These are phyloP conservation scores for Apolygus lucorum DNA, from an alignment of 1,140 invertebrate genomes.

Conservation along the genomic window DNA sequence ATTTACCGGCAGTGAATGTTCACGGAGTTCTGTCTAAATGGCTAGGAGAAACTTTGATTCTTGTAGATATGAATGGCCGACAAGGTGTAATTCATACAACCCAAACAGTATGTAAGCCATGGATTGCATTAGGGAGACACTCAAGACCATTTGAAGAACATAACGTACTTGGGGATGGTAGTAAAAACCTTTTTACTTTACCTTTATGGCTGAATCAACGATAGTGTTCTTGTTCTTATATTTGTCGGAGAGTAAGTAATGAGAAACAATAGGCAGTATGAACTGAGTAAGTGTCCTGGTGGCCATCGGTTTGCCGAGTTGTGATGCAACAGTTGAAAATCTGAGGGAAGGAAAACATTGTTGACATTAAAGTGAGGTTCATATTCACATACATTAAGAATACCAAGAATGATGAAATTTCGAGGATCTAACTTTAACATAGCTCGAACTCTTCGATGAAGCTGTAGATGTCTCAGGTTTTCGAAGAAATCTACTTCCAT, in stretches of 20 bases:
- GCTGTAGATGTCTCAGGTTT: conserved; percentile 79
- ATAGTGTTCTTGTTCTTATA: conserved; percentile 67
- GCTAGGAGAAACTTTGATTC: too few species aligned
- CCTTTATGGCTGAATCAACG: conserved; percentile 66
- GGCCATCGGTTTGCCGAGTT: conserved; percentile 48
- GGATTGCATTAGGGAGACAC: too few species aligned
- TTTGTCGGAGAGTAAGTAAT: conserved; percentile 68
- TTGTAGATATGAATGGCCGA: too few species aligned
- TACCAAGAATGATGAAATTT: too few species aligned
- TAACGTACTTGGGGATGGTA: background rate
- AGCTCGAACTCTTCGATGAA: conserved; percentile 70
- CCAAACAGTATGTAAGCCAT: too few species aligned
- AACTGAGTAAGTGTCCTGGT: conserved; percentile 68
- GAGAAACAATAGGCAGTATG: conserved; percentile 70
- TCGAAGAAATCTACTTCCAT: conserved; percentile 89
- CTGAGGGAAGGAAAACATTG: background rate
- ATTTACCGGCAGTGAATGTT: too few species aligned
- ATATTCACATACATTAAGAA: too few species aligned
- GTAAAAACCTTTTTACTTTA: background rate
- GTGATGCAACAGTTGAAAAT: conserved; percentile 35
- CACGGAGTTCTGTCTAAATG: too few species aligned
- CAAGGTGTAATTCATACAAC: too few species aligned
- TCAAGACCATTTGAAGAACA: background rate
- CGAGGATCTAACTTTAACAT: conserved; percentile 52
- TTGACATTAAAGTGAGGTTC: background rate